Conservation (phyloP, 1,140 invertebrate genomes). For the Daktulosphaira vitifoliae region DNA sequence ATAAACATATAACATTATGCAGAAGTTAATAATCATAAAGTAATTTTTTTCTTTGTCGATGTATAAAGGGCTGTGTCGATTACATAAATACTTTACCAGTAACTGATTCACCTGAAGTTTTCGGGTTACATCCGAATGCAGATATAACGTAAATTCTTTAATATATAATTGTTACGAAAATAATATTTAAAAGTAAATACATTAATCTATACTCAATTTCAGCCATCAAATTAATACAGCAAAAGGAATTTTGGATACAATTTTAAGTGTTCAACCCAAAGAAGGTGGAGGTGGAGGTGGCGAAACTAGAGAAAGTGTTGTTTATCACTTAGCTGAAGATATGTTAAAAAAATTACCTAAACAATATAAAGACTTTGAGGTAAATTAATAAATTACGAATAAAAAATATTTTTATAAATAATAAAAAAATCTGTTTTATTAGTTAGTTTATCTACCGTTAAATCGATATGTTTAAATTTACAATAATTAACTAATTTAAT, state of each 20-base stretch:
- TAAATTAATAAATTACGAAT: no score
- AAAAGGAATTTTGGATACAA: conserved; percentile 86
- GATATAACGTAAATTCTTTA: conserved; percentile 71
- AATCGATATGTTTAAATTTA: no score
- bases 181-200: no score
- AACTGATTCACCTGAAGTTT: conserved; percentile 87
- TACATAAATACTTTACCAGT: conserved; percentile 76
- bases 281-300: conserved; percentile 77
- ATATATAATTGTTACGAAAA: not conserved
- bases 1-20: conserved; percentile 8
- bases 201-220: no score
- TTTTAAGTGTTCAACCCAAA: conserved; percentile 90
- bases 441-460: not conserved
- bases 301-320: conserved; percentile 80
- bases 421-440: not conserved
- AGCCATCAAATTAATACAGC: conserved; percentile 86
- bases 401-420: not conserved
- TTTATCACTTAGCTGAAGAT: conserved; percentile 81
- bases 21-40: no score
- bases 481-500: no score
- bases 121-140: conserved; percentile 91
- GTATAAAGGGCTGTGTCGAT: conserved; percentile 66
- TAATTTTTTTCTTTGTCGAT: conserved; percentile 6
- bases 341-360: conserved; percentile 87
- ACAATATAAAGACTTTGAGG: conserved; percentile 85